Conservation (phyloP, 2,888 invertebrate genomes). For the Ophion ellenae region DNA sequence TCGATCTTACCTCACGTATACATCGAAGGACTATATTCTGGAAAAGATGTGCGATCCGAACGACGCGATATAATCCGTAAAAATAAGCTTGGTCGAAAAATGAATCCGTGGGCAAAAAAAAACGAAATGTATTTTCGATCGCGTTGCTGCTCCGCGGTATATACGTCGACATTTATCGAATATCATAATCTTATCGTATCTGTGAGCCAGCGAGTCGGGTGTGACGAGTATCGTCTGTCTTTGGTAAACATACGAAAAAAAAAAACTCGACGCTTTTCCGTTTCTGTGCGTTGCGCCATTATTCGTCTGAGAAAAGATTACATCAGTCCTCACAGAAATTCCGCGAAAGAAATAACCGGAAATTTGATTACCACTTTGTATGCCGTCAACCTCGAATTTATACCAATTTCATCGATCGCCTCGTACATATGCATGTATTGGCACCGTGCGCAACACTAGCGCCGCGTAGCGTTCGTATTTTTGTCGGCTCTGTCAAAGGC, state of each 20-base stretch:
- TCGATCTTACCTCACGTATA: constrained; percentile 57
- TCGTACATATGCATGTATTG: not conserved
- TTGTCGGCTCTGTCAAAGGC: too few relatives aligned
- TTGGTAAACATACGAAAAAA: constrained; percentile 4
- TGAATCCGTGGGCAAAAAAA: constrained; percentile 1
- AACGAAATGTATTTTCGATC: constrained; percentile 46
- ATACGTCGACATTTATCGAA: constrained; percentile 55
- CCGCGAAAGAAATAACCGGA: not conserved
- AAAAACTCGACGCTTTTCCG: not conserved
- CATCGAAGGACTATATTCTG: constrained; percentile 34
- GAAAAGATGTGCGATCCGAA: constrained; percentile 50
- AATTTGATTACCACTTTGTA: constrained; percentile 13
- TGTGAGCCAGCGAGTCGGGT: constrained; percentile 34
- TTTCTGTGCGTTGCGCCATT: not conserved
- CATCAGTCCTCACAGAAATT: not conserved
- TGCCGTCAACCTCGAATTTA: not conserved
- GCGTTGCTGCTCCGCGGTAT: not conserved
- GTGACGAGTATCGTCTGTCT: constrained; percentile 56
- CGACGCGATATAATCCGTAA: constrained; percentile 58
- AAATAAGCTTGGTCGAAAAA: constrained; percentile 37
- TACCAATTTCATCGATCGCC: not conserved
- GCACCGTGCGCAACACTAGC: too few relatives aligned
- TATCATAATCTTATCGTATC: constrained; percentile 26
- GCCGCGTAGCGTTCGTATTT: too few relatives aligned
- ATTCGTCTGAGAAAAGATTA: not conserved